Conservation (phyloP, 2,888 invertebrate species). For the Amphipyra tragopoginis region DNA sequence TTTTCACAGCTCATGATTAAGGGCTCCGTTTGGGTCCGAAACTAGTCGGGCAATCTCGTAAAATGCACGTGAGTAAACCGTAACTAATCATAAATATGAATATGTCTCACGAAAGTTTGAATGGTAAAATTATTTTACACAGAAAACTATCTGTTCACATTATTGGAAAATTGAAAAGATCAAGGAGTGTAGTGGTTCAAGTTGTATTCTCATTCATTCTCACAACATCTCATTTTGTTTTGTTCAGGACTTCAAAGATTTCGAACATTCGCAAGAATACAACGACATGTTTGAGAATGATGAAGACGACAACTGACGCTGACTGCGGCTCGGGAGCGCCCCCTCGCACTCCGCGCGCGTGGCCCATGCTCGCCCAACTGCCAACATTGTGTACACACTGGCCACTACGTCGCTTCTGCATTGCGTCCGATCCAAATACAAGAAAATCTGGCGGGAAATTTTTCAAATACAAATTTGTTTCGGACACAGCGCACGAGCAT, state of each 20-base stretch:
- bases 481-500: not conserved
- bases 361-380: constrained; percentile 25
- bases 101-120: too few species aligned
- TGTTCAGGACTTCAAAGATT: constrained; percentile 87
- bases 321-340: constrained; percentile 30
- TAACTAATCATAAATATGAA: too few species aligned
- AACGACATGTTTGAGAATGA: constrained; percentile 89
- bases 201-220: constrained; percentile 85
- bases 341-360: constrained; percentile 20
- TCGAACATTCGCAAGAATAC: constrained; percentile 85
- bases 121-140: not conserved
- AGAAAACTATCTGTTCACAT: constrained; percentile 21
- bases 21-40: too few species aligned
- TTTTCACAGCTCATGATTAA: too few species aligned
- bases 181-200: constrained; percentile 15
- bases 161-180: constrained; percentile 8
- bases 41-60: too few species aligned
- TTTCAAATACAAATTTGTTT: not conserved
- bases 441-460: not conserved
- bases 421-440: constrained; percentile 11
- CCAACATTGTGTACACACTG: constrained; percentile 34
- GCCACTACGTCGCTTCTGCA: not conserved
- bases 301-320: constrained; percentile 85
- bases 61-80: too few species aligned
- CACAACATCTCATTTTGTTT: constrained; percentile 68